phyloP scores from a whole-genome alignment of 2,888 invertebrate species.

The Fabriciana adippe region DNA sequence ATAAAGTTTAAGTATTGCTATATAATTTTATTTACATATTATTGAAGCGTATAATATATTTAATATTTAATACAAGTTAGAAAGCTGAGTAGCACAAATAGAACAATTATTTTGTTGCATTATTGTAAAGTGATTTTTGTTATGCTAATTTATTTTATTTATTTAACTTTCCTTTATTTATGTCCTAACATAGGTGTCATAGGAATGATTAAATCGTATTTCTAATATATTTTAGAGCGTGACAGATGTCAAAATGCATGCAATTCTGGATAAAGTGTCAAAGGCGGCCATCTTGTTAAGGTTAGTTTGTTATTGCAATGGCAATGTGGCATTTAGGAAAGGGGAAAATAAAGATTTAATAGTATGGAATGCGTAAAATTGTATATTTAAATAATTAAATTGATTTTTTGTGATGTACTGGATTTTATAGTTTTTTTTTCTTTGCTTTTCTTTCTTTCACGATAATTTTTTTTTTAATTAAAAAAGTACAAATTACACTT shows the following conservation, averaged over 20 bases:
- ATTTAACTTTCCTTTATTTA: constrained; percentile 14
- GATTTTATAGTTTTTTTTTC: too few relatives aligned
- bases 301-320: constrained; percentile 68
- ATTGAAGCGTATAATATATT: constrained; percentile 12
- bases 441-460: too few relatives aligned
- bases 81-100: constrained; percentile 20
- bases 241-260: constrained; percentile 77
- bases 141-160: constrained; percentile 22
- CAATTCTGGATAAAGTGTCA: constrained; percentile 69
- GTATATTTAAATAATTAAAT: too few relatives aligned
- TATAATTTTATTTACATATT: constrained; percentile 19
- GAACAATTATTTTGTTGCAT: constrained; percentile 22
- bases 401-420: too few relatives aligned
- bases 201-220: constrained; percentile 39
- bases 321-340: constrained; percentile 52
- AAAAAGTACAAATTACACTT: too few relatives aligned
- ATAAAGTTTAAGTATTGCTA: constrained; percentile 14
- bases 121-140: constrained; percentile 19
- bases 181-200: constrained; percentile 31
- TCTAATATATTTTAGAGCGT: constrained; percentile 74
- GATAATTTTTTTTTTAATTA: too few relatives aligned
- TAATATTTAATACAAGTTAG: constrained; percentile 19
- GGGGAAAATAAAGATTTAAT: neutral
- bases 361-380: constrained; percentile 5
- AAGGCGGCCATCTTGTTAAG: constrained; percentile 72